These are phyloP conservation scores for Drosophila obscura DNA, from an alignment of 1,140 invertebrate genomes.

Conservation along the genomic window DNA sequence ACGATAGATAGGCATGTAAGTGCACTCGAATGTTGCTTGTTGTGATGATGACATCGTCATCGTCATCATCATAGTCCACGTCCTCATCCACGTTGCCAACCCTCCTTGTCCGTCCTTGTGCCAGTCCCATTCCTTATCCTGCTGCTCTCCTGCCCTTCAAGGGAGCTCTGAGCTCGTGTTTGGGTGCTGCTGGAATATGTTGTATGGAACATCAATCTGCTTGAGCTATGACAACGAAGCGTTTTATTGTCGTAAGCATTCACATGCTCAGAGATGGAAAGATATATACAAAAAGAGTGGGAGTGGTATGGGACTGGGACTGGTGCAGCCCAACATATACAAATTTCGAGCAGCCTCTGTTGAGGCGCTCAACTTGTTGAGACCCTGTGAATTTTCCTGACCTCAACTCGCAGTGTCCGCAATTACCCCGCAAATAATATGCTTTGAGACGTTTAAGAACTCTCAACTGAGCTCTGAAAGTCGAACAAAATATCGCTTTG, in stretches of 20 bases:
- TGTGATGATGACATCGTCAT: constrained; percentile 53
- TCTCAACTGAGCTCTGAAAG: too few species aligned
- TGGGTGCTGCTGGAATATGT: constrained; percentile 34
- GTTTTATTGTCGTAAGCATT: constrained; percentile 76
- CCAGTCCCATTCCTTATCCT: neutral
- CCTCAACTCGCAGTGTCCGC: too few species aligned
- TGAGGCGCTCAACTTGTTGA: too few species aligned
- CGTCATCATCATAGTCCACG: constrained; percentile 23
- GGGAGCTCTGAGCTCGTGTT: constrained; percentile 5
- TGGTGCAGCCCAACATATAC: too few species aligned
- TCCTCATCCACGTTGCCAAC: too few species aligned
- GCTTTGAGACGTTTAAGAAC: too few species aligned
- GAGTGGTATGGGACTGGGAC: too few species aligned
- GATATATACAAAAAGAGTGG: neutral
- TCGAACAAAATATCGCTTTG: too few species aligned
- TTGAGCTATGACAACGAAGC: constrained; percentile 77
- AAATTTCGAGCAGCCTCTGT: too few species aligned
- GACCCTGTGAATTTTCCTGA: too few species aligned
- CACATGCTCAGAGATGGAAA: constrained; percentile 1
- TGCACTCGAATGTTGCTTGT: constrained; percentile 62
- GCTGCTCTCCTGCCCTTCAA: neutral
- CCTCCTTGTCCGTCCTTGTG: too few species aligned
- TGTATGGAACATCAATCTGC: constrained; percentile 71
- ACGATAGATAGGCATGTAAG: constrained; percentile 62
- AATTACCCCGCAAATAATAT: too few species aligned